Evolutionary conservation across 2,888 invertebrate species (phyloP).

Genomic region (Beris chalybata): DNA sequence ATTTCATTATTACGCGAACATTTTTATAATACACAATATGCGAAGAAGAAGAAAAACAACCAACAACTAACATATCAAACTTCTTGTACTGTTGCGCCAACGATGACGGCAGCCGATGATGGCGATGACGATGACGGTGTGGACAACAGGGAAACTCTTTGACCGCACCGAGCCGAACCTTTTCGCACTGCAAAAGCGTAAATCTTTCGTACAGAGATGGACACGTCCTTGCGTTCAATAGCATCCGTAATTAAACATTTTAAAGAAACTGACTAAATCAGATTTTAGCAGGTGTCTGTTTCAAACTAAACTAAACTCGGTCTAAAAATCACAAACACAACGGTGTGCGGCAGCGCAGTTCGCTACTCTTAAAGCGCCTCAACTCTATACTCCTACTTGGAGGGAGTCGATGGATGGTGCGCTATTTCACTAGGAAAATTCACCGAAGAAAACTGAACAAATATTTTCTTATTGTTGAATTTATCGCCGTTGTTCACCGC

Average conservation of each 20-base stretch:
- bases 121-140: constrained; percentile 24
- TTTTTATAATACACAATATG: background rate
- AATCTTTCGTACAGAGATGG: too few relatives aligned
- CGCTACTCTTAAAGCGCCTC: constrained; percentile 8
- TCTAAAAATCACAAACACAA: constrained; percentile 26
- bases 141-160: constrained; percentile 4
- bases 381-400: constrained; percentile 28
- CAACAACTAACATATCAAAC: constrained; percentile 11
- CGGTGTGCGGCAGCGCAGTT: constrained; percentile 23
- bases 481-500: too few relatives aligned
- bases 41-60: constrained; percentile 18
- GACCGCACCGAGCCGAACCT: background rate
- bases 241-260: background rate
- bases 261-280: constrained; percentile 15
- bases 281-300: constrained; percentile 38
- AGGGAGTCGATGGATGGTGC: constrained; percentile 21
- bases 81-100: constrained; percentile 27
- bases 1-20: constrained; percentile 19
- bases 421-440: too few relatives aligned
- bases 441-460: too few relatives aligned
- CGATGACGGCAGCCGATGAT: constrained; percentile 30
- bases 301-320: constrained; percentile 35
- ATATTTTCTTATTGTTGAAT: too few relatives aligned
- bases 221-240: too few relatives aligned
- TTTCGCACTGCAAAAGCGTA: too few relatives aligned